Base-by-base conservation (phyloP, 92 coral and sea anemone genomes). In the Phenganax marumi region DNA sequence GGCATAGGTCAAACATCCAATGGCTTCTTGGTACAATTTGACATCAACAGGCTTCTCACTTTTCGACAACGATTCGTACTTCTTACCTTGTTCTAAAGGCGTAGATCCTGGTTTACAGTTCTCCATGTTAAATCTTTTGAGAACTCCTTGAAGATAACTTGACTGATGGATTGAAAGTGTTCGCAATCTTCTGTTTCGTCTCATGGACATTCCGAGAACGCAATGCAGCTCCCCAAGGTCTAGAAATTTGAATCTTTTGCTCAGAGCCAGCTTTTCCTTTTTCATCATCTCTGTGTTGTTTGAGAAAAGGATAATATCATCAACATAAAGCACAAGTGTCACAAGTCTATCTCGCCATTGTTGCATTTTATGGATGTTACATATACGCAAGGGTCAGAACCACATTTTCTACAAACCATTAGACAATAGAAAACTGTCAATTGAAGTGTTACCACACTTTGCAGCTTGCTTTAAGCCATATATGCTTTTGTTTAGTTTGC, bases 21-120 rank as follows among this genome's bases (percentile, higher is more conserved):
- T 75, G 60, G 80, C 80, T 14, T 14, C 66, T 75, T 75, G 80
- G 66, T 75, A 75, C 21, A 18, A 14, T 51, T 75, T 75, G 56
- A 75, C 70, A 75, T 75, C 80, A 75, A 75, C 22, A 47, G 80
- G 60, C 65, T 75, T 75, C 65, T 75, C 80, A 46, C 24, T 24
- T 75, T 75, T 33, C 18, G 80, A 6, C 26, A 75, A 51, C 7
- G 80, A 18, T 50, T 33, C 43, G 5, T 33, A 70, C 49, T 70
- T 23, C 75, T 21, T 70, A 3, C 49, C 49, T 21, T 23, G 75
- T 70, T 70, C 75, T 47, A 70, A 70, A 21, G 75, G 75, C 39
- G 75, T 70, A 9, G 75, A 70, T 21, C 18, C 52, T 21, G 75
- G 75, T 70, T 70, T 70, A 21, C 75, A 70, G 7, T 70, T 70